Conservation (phyloP, 2,888 invertebrate species). For the Mactromeris polynyma region DNA sequence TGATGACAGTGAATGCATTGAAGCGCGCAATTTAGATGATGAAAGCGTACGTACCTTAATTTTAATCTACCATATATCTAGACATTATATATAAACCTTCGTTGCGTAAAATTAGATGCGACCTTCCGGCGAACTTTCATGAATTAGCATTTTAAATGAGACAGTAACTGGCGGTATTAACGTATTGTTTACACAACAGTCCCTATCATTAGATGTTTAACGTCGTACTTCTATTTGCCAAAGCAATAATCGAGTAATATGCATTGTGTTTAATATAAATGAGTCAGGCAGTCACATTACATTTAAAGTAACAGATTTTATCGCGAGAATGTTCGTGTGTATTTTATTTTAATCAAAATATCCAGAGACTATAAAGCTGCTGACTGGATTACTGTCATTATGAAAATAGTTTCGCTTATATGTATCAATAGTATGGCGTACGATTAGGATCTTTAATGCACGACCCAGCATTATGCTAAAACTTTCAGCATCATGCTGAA, state of each 20-base stretch:
- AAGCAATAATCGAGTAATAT: background rate
- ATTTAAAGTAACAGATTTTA: background rate
- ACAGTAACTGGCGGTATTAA: background rate
- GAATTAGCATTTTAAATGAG: constrained; percentile 41
- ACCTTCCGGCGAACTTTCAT: constrained; percentile 35
- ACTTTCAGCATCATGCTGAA: too few relatives aligned
- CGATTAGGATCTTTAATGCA: too few relatives aligned
- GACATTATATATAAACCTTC: background rate
- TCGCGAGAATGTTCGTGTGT: background rate
- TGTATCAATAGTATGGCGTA: too few relatives aligned
- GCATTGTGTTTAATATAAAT: background rate
- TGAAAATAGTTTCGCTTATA: too few relatives aligned
- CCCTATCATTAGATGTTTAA: constrained; percentile 4
- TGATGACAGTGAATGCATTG: background rate
- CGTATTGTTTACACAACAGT: background rate
- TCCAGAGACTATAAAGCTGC: too few relatives aligned
- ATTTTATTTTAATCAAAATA: background rate
- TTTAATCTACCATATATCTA: background rate
- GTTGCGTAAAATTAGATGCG: constrained; percentile 26
- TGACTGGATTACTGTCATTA: too few relatives aligned
- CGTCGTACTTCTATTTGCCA: background rate
- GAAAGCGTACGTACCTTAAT: background rate
- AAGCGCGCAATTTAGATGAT: background rate
- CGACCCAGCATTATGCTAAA: too few relatives aligned
- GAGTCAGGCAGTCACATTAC: background rate